Evolutionary conservation across 2,888 invertebrate species (phyloP).

Genomic region (Electrophaes corylata): DNA sequence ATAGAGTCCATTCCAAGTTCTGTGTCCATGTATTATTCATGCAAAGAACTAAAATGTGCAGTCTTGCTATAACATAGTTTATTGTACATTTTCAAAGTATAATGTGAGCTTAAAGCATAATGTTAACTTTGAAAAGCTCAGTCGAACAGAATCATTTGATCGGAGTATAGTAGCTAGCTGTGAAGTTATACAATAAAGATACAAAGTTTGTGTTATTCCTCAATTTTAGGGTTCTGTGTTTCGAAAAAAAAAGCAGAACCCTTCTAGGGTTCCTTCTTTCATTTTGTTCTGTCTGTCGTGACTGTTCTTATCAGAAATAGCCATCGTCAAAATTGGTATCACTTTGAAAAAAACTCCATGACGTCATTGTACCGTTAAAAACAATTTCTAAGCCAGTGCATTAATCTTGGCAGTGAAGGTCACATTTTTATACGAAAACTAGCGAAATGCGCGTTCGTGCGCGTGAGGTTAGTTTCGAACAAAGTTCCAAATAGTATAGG

Average conservation of each 20-base stretch:
- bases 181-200: not conserved
- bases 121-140: not conserved
- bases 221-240: not conserved
- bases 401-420: too few relatives aligned
- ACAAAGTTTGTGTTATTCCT: not conserved
- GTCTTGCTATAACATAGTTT: not conserved
- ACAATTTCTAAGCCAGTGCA: too few relatives aligned
- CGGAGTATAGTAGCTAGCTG: not conserved
- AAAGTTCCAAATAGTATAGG: too few relatives aligned
- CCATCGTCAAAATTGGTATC: too few relatives aligned
- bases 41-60: too few relatives aligned
- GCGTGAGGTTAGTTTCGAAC: too few relatives aligned
- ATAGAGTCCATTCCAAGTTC: too few relatives aligned
- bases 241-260: not conserved
- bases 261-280: not conserved
- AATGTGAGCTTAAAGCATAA: not conserved
- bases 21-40: slow-evolving; percentile 6
- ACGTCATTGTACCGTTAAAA: too few relatives aligned
- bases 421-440: too few relatives aligned
- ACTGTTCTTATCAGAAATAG: too few relatives aligned
- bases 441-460: too few relatives aligned
- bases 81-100: slow-evolving; percentile 1
- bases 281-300: not conserved
- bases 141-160: not conserved
- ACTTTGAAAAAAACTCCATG: too few relatives aligned